Base-by-base conservation (phyloP, 2,888 invertebrate genomes). In the Chymomyza fuscimana region DNA sequence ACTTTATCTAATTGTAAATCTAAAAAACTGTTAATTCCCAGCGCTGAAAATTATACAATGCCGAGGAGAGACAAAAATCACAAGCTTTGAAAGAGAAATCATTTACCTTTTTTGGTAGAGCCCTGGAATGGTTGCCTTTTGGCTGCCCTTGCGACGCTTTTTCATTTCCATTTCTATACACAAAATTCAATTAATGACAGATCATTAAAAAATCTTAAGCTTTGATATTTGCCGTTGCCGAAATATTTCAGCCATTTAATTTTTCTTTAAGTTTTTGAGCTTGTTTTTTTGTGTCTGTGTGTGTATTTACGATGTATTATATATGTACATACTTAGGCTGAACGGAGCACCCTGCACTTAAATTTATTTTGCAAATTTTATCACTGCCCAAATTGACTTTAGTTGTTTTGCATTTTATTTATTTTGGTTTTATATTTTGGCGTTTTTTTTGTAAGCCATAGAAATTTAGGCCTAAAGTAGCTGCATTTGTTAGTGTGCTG, bases 171-270 rank as follows among this genome's bases (percentile, higher is more conserved):
- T 86, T 79, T 81, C 76, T 83, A 83, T 79, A 76, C 74, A 69
- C 74, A 69, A 79, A 87, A 80, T 86, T 88, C 91, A 90, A 90
- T 90, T 90, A 90, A 90, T 90, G 91, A 82, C 84, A 83, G 87
- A 85, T 87, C 90, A 90, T 90, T 90, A 90, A 89, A 85, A 87
- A 76, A 73, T 77, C 79, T 80, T 81, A 76, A 79, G 76, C 84
- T 91, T 90, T 89, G 90, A 89, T 86, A 79, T 86, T 81, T 67
- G 86, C 86, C 82, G 80, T 79, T 72, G 73, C 77, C 77, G 74
- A 85, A 81, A 77, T 82, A 83, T 81, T 77, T 77, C 68, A 70
- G 76, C 69, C 77, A 79, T 82, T 83, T 75, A 83, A 77, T 19
- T 65, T 60, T 59, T 56, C 10, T 2, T 61, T 63, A 16, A 12